phyloP scores from a whole-genome alignment of 2,113 vertebrate species.

The Pseudorhombus dupliciocellatus region DNA sequence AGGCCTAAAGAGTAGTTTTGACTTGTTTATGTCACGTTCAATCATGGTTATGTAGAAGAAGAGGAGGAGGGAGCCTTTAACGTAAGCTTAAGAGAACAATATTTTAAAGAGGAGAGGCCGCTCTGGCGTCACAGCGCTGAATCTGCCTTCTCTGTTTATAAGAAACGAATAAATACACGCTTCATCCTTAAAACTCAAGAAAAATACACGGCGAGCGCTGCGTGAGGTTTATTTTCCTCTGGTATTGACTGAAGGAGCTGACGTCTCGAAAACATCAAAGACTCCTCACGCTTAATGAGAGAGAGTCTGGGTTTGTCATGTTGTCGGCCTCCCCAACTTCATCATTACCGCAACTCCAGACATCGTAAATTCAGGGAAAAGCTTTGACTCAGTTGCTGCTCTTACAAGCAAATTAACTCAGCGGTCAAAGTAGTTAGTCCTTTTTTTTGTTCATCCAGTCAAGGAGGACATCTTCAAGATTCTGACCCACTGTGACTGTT shows the following conservation, averaged over 20 bases:
- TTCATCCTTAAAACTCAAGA: not conserved
- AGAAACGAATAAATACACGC: not conserved
- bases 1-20: constrained; percentile 24
- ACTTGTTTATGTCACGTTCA: constrained; percentile 39
- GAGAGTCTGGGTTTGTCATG: constrained; percentile 35
- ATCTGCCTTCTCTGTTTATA: not conserved
- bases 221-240: constrained; percentile 29
- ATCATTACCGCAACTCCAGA: constrained; percentile 26
- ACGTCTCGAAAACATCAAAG: constrained; percentile 49
- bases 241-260: constrained; percentile 39
- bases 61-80: constrained; percentile 12
- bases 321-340: constrained; percentile 15
- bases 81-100: not conserved
- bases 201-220: not conserved
- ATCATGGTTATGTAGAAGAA: constrained; percentile 7
- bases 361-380: constrained; percentile 6
- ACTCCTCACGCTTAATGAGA: constrained; percentile 38
- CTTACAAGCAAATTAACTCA: constrained; percentile 15
- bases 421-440: not conserved
- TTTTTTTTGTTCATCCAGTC: not conserved
- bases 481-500: not conserved
- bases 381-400: not conserved
- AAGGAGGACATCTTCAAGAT: not conserved
- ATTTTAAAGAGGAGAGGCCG: not conserved
- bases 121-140: not conserved